A percentile compares a stretch with the other conserved stretches of the same genome.
Conservation (phyloP, 1,140 invertebrate species). For the Megalopta genalis region DNA sequence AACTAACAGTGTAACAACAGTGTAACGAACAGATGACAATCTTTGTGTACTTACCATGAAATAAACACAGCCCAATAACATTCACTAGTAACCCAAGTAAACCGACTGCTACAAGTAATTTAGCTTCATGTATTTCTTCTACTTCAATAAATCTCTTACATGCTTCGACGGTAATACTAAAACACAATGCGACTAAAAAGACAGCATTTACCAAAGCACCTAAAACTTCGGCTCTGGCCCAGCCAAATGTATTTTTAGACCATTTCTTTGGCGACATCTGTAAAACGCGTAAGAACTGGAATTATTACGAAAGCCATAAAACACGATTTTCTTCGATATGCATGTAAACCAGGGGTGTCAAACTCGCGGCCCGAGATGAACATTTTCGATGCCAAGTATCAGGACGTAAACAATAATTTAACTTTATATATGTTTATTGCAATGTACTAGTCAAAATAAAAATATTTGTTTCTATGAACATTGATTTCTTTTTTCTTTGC, state of each 20-base stretch:
- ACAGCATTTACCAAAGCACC: constrained; percentile 96
- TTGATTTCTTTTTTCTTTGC: too few species aligned
- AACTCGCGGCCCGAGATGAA: too few species aligned
- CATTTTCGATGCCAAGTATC: too few species aligned
- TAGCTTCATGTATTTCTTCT: constrained; percentile 90
- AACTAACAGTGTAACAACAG: not conserved
- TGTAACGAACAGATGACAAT: not conserved
- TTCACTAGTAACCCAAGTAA: constrained; percentile 90
- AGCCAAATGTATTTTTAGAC: constrained; percentile 97
- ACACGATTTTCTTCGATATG: too few species aligned
- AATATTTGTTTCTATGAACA: too few species aligned
- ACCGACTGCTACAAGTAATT: constrained; percentile 89
- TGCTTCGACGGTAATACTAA: constrained; percentile 94
- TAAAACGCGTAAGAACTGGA: constrained; percentile 6
- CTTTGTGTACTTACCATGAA: constrained; percentile 85
- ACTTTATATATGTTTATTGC: too few species aligned
- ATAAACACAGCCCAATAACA: constrained; percentile 89
- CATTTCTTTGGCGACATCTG: constrained; percentile 97
- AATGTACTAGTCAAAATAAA: too few species aligned
- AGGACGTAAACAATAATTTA: too few species aligned
- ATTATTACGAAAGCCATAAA: not conserved
- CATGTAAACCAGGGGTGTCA: too few species aligned
- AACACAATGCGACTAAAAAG: constrained; percentile 95
- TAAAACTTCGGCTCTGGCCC: constrained; percentile 95
- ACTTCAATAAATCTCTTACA: constrained; percentile 93